phyloP scores from a whole-genome alignment of 2,113 vertebrate species.

The Pseudopodoces humilis region DNA sequence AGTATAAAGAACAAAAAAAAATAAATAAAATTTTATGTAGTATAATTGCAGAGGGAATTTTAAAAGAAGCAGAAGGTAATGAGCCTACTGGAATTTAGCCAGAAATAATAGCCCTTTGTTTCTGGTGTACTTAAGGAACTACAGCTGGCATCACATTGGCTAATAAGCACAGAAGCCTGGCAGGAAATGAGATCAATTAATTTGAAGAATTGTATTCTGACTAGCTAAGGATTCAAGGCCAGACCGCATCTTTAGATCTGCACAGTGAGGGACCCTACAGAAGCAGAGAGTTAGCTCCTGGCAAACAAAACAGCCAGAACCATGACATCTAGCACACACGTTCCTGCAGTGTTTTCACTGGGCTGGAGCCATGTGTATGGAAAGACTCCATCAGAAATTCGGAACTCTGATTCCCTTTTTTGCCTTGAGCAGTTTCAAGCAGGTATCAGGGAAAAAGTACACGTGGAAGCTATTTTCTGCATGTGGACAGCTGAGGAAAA shows the following conservation, averaged over 20 bases:
- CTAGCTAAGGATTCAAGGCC: constrained; percentile 8
- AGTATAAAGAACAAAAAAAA: background rate
- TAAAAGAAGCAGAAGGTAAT: constrained; percentile 49
- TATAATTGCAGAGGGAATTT: constrained; percentile 28
- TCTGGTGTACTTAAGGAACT: constrained; percentile 51
- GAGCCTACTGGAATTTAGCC: constrained; percentile 35
- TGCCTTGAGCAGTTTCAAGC: background rate
- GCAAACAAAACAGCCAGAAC: background rate
- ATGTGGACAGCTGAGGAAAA: background rate
- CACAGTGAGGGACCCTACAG: background rate
- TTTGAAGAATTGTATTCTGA: constrained; percentile 49
- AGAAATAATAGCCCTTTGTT: constrained; percentile 58
- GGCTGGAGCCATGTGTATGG: background rate
- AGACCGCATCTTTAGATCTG: background rate
- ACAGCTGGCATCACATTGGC: constrained; percentile 42
- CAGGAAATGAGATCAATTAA: constrained; percentile 67
- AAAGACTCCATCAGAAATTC: background rate
- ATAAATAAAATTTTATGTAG: background rate
- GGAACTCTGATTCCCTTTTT: background rate
- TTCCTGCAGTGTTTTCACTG: background rate
- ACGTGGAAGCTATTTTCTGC: background rate
- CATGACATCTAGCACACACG: background rate
- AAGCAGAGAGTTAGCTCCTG: background rate
- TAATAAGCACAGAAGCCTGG: constrained; percentile 49
- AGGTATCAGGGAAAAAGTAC: background rate